These are phyloP conservation scores for Megalopta genalis DNA, from an alignment of 1,140 invertebrate species.

Conservation along the genomic window DNA sequence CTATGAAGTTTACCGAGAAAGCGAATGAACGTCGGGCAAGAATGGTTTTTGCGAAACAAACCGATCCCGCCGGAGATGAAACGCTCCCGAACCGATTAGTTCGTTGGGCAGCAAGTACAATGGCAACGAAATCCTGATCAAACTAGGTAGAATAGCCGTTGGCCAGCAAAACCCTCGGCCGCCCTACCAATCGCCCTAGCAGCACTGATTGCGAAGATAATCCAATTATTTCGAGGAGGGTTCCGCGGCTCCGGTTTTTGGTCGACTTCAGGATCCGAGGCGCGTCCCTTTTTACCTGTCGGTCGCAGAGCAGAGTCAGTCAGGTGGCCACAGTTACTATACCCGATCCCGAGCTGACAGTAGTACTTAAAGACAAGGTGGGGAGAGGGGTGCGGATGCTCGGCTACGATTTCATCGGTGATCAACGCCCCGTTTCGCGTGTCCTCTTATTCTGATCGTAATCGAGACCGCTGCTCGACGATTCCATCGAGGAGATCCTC, in stretches of 20 bases:
- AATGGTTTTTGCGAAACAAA: too few species aligned
- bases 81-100: too few species aligned
- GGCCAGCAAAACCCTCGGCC: not conserved
- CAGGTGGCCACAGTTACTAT: not conserved
- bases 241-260: not conserved
- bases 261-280: not conserved
- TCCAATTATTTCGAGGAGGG: slow-evolving; percentile 20
- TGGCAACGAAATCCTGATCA: not conserved
- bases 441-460: slow-evolving; percentile 40
- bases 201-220: slow-evolving; percentile 19
- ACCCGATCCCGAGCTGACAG: not conserved
- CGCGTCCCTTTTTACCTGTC: slow-evolving; percentile 6
- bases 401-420: slow-evolving; percentile 1
- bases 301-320: slow-evolving; percentile 2
- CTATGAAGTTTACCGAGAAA: too few species aligned
- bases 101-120: too few species aligned
- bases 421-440: slow-evolving; percentile 27
- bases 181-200: not conserved
- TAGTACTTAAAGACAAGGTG: slow-evolving; percentile 10
- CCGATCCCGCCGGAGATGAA: too few species aligned
- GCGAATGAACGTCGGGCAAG: too few species aligned
- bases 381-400: too few species aligned
- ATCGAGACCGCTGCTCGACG: slow-evolving; percentile 20
- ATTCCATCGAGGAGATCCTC: not conserved
- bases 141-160: not conserved